These are phyloP conservation scores for Littorina saxatilis DNA, from an alignment of 1,140 invertebrate genomes.

Conservation along the genomic window DNA sequence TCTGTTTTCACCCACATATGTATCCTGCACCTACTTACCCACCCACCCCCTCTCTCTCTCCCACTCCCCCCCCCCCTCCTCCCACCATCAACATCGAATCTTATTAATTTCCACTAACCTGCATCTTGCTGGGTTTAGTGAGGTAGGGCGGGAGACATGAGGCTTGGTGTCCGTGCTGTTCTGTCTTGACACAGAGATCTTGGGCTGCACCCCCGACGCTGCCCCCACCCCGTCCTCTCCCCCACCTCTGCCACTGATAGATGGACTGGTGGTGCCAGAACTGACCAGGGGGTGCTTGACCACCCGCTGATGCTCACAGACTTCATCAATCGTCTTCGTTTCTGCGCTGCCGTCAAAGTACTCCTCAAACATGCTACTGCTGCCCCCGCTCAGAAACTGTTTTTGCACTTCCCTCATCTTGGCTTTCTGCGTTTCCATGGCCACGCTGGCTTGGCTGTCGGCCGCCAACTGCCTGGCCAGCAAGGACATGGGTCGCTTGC, in stretches of 20 bases:
- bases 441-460: not conserved
- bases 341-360: slow-evolving; percentile 65
- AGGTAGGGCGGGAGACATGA: slow-evolving; percentile 41
- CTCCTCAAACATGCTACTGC: slow-evolving; percentile 70
- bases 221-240: slow-evolving; percentile 28
- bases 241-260: slow-evolving; percentile 24
- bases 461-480: slow-evolving; percentile 46
- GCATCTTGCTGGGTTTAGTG: slow-evolving; percentile 59
- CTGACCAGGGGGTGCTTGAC: slow-evolving; percentile 46
- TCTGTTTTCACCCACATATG: no score
- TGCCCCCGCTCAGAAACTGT: slow-evolving; percentile 57
- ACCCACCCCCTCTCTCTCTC: no score
- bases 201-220: slow-evolving; percentile 31
- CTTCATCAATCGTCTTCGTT: slow-evolving; percentile 63
- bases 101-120: slow-evolving; percentile 46
- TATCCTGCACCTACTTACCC: no score
- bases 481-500: slow-evolving; percentile 41
- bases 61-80: no score
- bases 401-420: slow-evolving; percentile 48
- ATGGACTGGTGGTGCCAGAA: not conserved
- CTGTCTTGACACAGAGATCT: slow-evolving; percentile 54
- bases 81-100: no score
- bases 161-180: slow-evolving; percentile 52
- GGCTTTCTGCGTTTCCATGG: slow-evolving; percentile 38
- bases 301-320: slow-evolving; percentile 55